Evolutionary conservation across 2,888 invertebrate species (phyloP).

Genomic region (Hemicrepidius hirtus): DNA sequence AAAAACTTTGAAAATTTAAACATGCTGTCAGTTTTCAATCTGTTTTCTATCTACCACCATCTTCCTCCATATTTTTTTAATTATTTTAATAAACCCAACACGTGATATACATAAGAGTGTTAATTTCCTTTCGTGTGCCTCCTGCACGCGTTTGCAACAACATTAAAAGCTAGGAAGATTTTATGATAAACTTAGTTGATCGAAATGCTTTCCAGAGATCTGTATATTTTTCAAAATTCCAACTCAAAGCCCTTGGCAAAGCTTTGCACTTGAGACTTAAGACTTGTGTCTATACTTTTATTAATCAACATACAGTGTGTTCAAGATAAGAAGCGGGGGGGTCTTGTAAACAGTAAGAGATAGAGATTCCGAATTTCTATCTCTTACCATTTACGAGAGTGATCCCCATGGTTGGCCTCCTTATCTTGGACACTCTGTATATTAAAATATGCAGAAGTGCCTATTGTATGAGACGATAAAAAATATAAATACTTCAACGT

Average conservation of each 20-base stretch:
- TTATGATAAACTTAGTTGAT: neutral
- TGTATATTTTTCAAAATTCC: too few relatives aligned
- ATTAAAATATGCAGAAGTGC: neutral
- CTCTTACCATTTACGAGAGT: too few relatives aligned
- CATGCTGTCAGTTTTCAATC: conserved; percentile 47
- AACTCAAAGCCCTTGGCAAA: too few relatives aligned
- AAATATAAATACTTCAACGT: conserved; percentile 4
- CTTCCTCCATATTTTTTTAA: conserved; percentile 53
- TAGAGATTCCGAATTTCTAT: too few relatives aligned
- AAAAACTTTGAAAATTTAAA: conserved; percentile 44
- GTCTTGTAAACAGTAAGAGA: too few relatives aligned
- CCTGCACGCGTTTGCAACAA: neutral
- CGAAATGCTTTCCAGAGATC: neutral
- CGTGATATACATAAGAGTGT: conserved; percentile 26
- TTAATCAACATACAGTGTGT: too few relatives aligned
- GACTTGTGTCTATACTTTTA: too few relatives aligned
- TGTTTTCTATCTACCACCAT: conserved; percentile 52
- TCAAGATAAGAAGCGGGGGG: too few relatives aligned
- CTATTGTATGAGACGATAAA: neutral
- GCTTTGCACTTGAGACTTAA: too few relatives aligned
- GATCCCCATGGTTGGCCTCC: too few relatives aligned
- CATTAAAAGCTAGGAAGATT: neutral
- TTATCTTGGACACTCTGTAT: too few relatives aligned
- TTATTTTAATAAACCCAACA: conserved; percentile 46
- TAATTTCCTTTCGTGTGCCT: conserved; percentile 22